phyloP scores from a whole-genome alignment of 2,113 vertebrate species.

The Erythrocercus mccallii region DNA sequence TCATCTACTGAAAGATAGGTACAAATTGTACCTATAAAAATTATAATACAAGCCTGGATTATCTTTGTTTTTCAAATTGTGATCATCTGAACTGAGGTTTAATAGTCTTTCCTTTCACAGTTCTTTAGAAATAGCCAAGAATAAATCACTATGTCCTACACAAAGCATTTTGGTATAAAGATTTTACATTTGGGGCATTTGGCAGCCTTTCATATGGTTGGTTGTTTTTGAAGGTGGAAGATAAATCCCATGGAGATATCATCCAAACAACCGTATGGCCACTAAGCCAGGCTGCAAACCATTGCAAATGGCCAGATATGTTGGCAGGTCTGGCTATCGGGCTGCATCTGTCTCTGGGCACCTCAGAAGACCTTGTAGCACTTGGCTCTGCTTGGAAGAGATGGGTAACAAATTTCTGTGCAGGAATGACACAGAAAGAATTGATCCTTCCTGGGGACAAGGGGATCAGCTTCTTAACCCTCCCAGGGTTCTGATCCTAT shows the following conservation, averaged over 20 bases:
- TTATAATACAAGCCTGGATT: slow-evolving; percentile 77
- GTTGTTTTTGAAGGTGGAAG: slow-evolving; percentile 66
- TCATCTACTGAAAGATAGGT: slow-evolving; percentile 84
- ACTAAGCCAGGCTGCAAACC: slow-evolving; percentile 38
- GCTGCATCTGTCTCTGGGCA: slow-evolving; percentile 41
- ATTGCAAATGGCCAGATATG: slow-evolving; percentile 50
- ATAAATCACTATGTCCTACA: slow-evolving; percentile 8
- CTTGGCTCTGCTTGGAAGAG: not conserved
- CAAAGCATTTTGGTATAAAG: slow-evolving; percentile 32
- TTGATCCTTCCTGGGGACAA: not conserved
- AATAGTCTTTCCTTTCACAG: slow-evolving; percentile 49
- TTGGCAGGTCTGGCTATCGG: slow-evolving; percentile 23
- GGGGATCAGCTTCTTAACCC: not conserved
- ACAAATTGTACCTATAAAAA: slow-evolving; percentile 85
- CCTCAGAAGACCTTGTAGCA: slow-evolving; percentile 36
- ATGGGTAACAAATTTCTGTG: not conserved
- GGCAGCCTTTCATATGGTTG: slow-evolving; percentile 52
- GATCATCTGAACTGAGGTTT: slow-evolving; percentile 60
- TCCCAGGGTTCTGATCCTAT: not conserved
- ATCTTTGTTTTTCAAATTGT: slow-evolving; percentile 74
- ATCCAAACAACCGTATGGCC: slow-evolving; percentile 66
- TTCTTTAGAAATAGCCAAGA: slow-evolving; percentile 39
- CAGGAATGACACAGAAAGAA: not conserved
- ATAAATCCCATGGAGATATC: slow-evolving; percentile 59
- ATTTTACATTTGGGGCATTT: slow-evolving; percentile 60